phyloP scores from a whole-genome alignment of 2,113 vertebrate species.

The Larimichthys polyactis region DNA sequence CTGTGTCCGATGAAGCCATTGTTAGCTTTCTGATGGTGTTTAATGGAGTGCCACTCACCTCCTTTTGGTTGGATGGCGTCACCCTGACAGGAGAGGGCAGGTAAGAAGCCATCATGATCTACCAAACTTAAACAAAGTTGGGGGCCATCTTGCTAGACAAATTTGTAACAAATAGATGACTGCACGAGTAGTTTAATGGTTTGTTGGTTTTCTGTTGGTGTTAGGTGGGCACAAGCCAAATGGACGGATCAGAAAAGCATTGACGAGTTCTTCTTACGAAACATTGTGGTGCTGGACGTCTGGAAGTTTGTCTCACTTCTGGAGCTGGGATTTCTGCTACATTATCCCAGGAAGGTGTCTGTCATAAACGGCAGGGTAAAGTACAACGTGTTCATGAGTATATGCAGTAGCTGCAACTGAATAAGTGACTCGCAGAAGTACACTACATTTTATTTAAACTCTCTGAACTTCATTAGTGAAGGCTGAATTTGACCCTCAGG shows the following conservation, averaged over 20 bases:
- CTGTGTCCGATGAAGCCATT: slow-evolving; percentile 29
- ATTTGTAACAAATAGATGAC: too few species aligned
- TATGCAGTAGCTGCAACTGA: too few species aligned
- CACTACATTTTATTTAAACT: background rate
- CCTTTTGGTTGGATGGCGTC: rapidly evolving
- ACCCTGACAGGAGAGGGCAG: slow-evolving; percentile 58
- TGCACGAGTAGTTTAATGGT: too few species aligned
- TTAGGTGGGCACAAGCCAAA: slow-evolving; percentile 57
- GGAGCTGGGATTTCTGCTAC: slow-evolving; percentile 53
- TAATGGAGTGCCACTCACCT: slow-evolving; percentile 15
- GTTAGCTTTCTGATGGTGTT: slow-evolving; percentile 23
- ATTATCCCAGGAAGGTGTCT: slow-evolving; percentile 66
- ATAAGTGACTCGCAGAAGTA: background rate
- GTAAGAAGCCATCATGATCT: slow-evolving; percentile 17
- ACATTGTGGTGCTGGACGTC: slow-evolving; percentile 32
- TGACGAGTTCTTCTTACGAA: slow-evolving; percentile 29
- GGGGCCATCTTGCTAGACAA: background rate
- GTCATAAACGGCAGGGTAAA: slow-evolving; percentile 61
- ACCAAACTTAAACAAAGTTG: background rate
- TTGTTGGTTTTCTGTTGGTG: background rate
- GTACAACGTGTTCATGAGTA: too few species aligned
- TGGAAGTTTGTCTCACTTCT: slow-evolving; percentile 61
- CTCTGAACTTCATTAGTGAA: background rate
- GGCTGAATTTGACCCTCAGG: slow-evolving; percentile 24
- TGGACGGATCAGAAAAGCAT: slow-evolving; percentile 38